Percentiles rank a stretch among this genome's conserved stretches.
Evolutionary conservation across 64 coral and sea anemone species (phyloP).

Genomic region (Platygyra sinensis): DNA sequence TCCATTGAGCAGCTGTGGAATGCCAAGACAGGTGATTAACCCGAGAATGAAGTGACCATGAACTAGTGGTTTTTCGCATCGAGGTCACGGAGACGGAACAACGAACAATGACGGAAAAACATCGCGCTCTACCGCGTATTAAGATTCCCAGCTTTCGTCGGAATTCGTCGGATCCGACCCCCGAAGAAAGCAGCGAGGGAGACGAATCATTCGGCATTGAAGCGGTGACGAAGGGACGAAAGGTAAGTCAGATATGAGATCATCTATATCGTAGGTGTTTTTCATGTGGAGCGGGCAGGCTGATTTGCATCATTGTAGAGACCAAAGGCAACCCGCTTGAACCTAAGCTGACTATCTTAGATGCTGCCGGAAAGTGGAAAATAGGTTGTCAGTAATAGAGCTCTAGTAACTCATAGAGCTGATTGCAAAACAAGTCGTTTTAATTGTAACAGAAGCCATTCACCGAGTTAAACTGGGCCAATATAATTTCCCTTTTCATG

Average conservation of each 20-base stretch:
- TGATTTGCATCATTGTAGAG: neutral
- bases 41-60: neutral
- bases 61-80: neutral
- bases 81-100: neutral
- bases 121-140: neutral
- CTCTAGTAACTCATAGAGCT: no score
- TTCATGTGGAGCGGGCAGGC: neutral
- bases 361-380: neutral
- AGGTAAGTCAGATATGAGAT: neutral
- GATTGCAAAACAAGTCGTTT: no score
- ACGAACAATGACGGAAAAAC: neutral
- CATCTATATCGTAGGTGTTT: neutral
- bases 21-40: no score
- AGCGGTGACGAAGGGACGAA: neutral
- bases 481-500: no score
- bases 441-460: no score
- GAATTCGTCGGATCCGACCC: neutral
- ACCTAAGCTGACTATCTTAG: no score
- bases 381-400: no score
- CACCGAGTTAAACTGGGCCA: no score
- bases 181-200: slow-evolving; percentile 6
- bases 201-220: neutral
- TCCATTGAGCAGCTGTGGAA: no score
- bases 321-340: neutral
- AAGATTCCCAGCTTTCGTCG: slow-evolving; percentile 14